Percentiles rank a stretch among this genome's conserved stretches.
phyloP scores from a whole-genome alignment of 2,888 invertebrate species.

The Drosophila atroscutellata region DNA sequence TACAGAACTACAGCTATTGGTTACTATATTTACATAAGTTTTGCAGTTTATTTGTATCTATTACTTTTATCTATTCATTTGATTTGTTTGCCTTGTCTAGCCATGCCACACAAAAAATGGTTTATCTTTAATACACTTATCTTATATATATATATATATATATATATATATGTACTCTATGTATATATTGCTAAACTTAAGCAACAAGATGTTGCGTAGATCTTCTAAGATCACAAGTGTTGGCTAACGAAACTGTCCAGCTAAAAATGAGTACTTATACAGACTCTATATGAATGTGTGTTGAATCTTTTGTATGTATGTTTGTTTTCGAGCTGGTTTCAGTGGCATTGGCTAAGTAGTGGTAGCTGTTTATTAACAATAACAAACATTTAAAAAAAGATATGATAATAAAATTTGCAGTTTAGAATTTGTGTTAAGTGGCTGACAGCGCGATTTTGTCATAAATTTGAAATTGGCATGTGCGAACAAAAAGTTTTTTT shows the following conservation, averaged over 20 bases:
- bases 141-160: background rate
- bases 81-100: constrained; percentile 8
- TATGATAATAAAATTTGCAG: constrained; percentile 26
- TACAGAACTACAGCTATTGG: background rate
- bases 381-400: constrained; percentile 19
- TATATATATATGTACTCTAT: background rate
- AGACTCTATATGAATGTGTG: constrained; percentile 1
- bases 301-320: background rate
- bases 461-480: constrained; percentile 46
- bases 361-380: constrained; percentile 31
- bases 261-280: constrained; percentile 9
- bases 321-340: constrained; percentile 35
- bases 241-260: constrained; percentile 5
- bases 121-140: constrained; percentile 22
- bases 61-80: constrained; percentile 3
- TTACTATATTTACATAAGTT: background rate
- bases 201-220: constrained; percentile 1
- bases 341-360: constrained; percentile 43
- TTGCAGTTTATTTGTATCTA: background rate
- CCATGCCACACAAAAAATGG: background rate
- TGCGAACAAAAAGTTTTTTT: constrained; percentile 1
- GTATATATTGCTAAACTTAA: background rate
- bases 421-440: constrained; percentile 62
- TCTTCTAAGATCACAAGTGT: background rate
- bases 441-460: constrained; percentile 29